These are phyloP conservation scores for Drosophila punjabiensis DNA, from an alignment of 1,140 invertebrate species.

Conservation along the genomic window DNA sequence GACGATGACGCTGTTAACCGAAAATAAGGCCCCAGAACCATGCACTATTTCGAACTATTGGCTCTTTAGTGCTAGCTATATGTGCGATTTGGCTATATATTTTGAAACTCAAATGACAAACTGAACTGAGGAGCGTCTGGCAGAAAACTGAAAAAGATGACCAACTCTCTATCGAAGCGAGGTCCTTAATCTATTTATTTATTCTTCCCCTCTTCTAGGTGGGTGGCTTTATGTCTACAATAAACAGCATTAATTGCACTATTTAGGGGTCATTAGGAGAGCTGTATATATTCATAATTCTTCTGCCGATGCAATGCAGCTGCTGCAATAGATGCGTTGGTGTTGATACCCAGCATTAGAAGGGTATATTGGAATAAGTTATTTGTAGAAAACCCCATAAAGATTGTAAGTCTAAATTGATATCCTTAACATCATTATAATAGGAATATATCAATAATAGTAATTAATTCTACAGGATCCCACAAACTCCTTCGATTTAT, in stretches of 20 bases:
- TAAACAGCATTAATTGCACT: slow-evolving; percentile 26
- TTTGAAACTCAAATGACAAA: slow-evolving; percentile 15
- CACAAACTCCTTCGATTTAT: background rate
- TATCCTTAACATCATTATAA: background rate
- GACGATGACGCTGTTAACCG: slow-evolving; percentile 58
- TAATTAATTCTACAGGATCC: background rate
- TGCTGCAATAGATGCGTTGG: slow-evolving; percentile 32
- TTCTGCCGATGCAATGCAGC: background rate
- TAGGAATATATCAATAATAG: background rate
- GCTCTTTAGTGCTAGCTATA: background rate
- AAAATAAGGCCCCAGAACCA: slow-evolving; percentile 60
- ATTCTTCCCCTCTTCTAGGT: background rate
- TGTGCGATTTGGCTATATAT: background rate
- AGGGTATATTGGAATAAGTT: background rate
- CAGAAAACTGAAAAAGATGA: slow-evolving; percentile 15
- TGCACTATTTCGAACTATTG: slow-evolving; percentile 8
- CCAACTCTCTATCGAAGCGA: background rate
- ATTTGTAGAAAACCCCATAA: background rate
- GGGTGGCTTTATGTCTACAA: slow-evolving; percentile 25
- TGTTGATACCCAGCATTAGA: background rate
- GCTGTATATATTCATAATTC: slow-evolving; percentile 28
- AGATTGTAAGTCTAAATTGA: background rate
- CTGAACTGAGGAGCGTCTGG: slow-evolving; percentile 4
- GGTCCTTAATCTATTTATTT: background rate
- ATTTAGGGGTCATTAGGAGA: slow-evolving; percentile 42